Base-by-base conservation (phyloP, 2,113 vertebrate species). In the Patagioenas fasciata region DNA sequence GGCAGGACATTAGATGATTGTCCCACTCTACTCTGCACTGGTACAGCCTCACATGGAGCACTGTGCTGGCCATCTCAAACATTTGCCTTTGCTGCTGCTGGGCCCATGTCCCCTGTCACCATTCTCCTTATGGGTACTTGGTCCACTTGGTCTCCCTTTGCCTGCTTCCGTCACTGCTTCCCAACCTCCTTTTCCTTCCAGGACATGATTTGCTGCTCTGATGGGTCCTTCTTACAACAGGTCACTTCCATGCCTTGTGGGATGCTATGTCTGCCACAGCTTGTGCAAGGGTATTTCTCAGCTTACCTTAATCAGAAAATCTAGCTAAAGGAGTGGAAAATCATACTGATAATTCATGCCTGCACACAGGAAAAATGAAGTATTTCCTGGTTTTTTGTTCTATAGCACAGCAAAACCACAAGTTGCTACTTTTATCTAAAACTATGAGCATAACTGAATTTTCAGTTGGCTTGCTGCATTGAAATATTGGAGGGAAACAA, bases 401-500 rank as follows among this genome's bases (percentile, higher is more conserved):
- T 51, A 51, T 47, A 82, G 70, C 57, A 85, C 13, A 80, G 54
- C 65, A 88, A 80, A 94, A 70, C 78, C 89, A 91, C 53, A 92
- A 88, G 57, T 93, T 95, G 54, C 78, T 94, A 85, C 91, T 96
- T 97, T 91, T 93, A 88, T 89, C 93, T 81, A 94, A 89, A 95
- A 78, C 84, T 95, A 71, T 40, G 69, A 4, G 15, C 70, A 81
- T 65, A 89, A 79, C 65, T 92, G 80, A 91, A 77, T 95, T 85
- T 92, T 89, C 84, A 85, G 38, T 81, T 92, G 84, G 32, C 78
- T 92, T 73, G 15, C 34, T 92, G 53, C 73, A 64, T 20, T 92
- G 91, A 88, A 95, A 80, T 89, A 87, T 44, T 87, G 70, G 73
- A 93, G 53, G 29, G 21, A 69, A 95, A 73, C 58, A 81, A 48